Evolutionary conservation across 2,797 vertebrate species (phyloP), one percentile per base, ranked within the genome.

Genomic region (Falco rusticolus): DNA sequence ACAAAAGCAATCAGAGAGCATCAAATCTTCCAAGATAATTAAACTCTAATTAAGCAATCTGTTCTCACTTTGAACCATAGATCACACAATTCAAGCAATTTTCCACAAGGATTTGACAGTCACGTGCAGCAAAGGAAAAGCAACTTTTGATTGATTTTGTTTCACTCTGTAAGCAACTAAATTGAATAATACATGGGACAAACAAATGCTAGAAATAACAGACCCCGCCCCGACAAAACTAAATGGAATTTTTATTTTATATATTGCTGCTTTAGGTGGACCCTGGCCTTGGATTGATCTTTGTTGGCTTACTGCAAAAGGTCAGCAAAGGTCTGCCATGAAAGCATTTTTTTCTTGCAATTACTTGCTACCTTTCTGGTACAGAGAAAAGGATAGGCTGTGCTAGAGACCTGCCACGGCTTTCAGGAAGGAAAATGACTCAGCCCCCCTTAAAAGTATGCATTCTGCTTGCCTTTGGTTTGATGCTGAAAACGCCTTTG

Each of bases 41-140:
- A 97, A 95, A 91, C 54, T 85, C 61, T 96, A 95, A 97, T 97
- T 97, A 96, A 96, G 94, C 78, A 88, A 57, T 53, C 87, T 34
- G 26, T 84, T 94, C 88, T 91, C 57, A 28, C 92, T 80, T 39
- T 43, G 83, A 92, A 87, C 81, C 43, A 87, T 10, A 84, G 89
- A 92, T 90, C 93, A 90, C 13, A 22, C 48, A 48, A n/a, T 83
- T 90, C 47, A 87, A 97, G 66, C 56, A 14, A 61, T 72, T 76
- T 86, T 96, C 83, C 69, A 18, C 39, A 28, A 81, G 84, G 94
- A 63, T 60, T 83, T 60, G 71, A 65, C 84, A 78, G 71, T 84
- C 94, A 92, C 2, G 0, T 89, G 91, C 72, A 47, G 71, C 43
- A 80, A 82, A 94, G 31, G 41, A 63, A 90, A 89, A 87, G 51